Base-by-base conservation (phyloP, 2,113 vertebrate species). In the Columba janthina region DNA sequence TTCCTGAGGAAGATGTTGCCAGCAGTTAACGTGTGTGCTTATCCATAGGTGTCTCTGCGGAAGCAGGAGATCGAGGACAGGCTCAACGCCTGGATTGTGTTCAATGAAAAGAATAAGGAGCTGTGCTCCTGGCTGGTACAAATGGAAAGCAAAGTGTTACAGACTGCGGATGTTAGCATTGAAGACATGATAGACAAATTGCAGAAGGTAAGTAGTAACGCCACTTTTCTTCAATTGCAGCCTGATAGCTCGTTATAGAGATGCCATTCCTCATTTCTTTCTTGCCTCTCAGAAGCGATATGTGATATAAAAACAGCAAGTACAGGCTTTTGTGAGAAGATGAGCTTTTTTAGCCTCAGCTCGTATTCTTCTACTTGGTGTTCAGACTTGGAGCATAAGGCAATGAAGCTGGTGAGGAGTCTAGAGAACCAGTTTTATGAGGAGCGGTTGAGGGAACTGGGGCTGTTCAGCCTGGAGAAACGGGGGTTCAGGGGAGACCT, bases 141-240 rank as follows among this genome's bases (percentile, higher is more conserved):
- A 91, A 99, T 99, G 99, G 99, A 99, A 94, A 98, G 98, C 96
- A 99, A 98, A 96, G 99, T 99, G 74, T 96, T 98, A 11, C 98
- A 98, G 97, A 98, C 97, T 40, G 97, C 98, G 2, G 99, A 99
- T 73, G 98, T 99, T 53, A 99, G 98, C 96, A 99, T 99, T 51
- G 99, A 99, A 96, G 99, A 99, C 90, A 99, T 99, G 99, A 99
- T 99, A 94, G 99, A 99, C 89, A 99, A 99, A 86, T 96, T 99
- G 54, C 98, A 99, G 97, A 99, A 99, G 99, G 99, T 99, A 62
- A 95, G 95, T n/a, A 31, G 29, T 25, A 69, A 38, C 2, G 2
- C 48, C n/a, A 15, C 26, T 53, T n/a, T 46, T 48, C 79, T 67
- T 81, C 28, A 15, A 0, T 8, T 92, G 82, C 42, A 53, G 46